phyloP scores from a whole-genome alignment of 2,797 vertebrate species.

The Hippoglossus hippoglossus region DNA sequence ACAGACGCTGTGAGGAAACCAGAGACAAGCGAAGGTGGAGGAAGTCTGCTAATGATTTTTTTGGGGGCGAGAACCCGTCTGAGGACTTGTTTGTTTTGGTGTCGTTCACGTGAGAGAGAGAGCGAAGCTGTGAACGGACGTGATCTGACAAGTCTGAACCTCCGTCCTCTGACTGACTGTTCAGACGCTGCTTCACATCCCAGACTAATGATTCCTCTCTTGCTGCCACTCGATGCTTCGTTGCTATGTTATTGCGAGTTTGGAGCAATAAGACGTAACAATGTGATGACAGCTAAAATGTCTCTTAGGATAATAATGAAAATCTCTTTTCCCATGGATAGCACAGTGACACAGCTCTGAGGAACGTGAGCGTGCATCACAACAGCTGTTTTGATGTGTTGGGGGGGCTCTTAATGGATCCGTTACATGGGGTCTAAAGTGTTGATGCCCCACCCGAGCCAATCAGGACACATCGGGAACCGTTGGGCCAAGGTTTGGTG shows the following conservation, averaged over 20 bases:
- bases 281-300: slow-evolving; percentile 38
- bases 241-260: slow-evolving; percentile 41
- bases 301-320: slow-evolving; percentile 6
- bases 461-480: too few relatives aligned
- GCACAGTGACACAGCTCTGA: slow-evolving; percentile 9
- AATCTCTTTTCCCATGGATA: slow-evolving; percentile 18
- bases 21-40: slow-evolving; percentile 34
- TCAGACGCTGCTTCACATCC: slow-evolving; percentile 33
- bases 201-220: slow-evolving; percentile 48
- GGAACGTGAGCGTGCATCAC: slow-evolving; percentile 17
- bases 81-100: slow-evolving; percentile 38
- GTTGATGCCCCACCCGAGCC: too few relatives aligned
- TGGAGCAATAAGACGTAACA: slow-evolving; percentile 22
- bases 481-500: too few relatives aligned
- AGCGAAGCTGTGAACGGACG: slow-evolving; percentile 46
- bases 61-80: slow-evolving; percentile 30
- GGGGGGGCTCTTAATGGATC: slow-evolving; percentile 9
- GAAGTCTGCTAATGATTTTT: slow-evolving; percentile 63
- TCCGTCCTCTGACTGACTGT: slow-evolving; percentile 29
- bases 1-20: slow-evolving; percentile 45
- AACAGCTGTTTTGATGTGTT: slow-evolving; percentile 12
- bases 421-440: neutral
- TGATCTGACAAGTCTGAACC: slow-evolving; percentile 57
- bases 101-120: slow-evolving; percentile 8
- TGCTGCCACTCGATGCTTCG: slow-evolving; percentile 28